Base-by-base conservation (phyloP, 1,140 invertebrate genomes). In the Lepidurus apus region DNA sequence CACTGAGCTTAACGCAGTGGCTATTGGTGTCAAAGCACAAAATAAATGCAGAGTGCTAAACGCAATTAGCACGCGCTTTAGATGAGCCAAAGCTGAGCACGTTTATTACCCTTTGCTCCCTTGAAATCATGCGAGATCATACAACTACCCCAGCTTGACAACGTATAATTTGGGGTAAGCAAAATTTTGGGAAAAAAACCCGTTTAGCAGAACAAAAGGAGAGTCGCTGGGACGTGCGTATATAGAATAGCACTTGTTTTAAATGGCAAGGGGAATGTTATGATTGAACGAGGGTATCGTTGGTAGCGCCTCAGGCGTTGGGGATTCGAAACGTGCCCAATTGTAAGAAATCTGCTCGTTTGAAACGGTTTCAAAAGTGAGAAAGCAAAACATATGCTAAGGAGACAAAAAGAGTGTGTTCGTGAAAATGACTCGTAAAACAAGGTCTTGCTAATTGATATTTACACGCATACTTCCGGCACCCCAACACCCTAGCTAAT, bases 1-100 rank as follows among this genome's bases (percentile, higher is more conserved):
- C 53, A 1, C 53, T 65, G 17, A 65, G 17, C 17, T 65, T 17
- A 65, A 21, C 53, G 5, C 13, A 65, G 13, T 65, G 53, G 53
- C 53, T 65, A 9, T 65, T n/a, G 53, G 53, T 65, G 53, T 21
- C n/a, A 65, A n/a, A 65, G 13, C 21, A 9, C 17, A 1, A 65
- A 65, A 65, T 7, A 65, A 65, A 65, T 65, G 53, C 53, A 65
- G 53, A 65, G 53, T 65, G 53, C 53, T 13, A 65, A 65, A 65
- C 17, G 53, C 53, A 65, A 65, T 65, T 65, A 65, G 53, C 13
- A 65, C 53, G 17, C 1, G 53, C 53, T 65, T 21, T 21, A 65
- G 21, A 1, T 13, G n/a, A 21, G 13, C 17, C 7, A 65, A 65
- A 65, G 7, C n/a, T n/a, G 53, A 34, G 34, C 34, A 34, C 4